phyloP scores from a whole-genome alignment of 2,113 vertebrate genomes.

The Saguinus midas region DNA sequence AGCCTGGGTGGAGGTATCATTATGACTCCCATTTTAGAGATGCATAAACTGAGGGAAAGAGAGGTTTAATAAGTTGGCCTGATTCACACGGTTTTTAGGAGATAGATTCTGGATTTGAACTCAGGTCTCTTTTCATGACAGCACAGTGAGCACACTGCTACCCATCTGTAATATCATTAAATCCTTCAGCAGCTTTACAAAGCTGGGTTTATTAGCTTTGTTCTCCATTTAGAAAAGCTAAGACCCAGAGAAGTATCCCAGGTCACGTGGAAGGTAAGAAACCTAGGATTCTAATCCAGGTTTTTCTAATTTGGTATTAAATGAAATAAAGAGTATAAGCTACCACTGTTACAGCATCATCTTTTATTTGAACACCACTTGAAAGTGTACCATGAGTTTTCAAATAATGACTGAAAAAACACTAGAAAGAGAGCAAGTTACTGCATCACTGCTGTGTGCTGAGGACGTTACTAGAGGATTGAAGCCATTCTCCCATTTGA shows the following conservation, averaged over 20 bases:
- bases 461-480: not conserved
- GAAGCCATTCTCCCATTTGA: not conserved
- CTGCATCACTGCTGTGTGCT: not conserved
- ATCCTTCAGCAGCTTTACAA: not conserved
- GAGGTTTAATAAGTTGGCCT: not conserved
- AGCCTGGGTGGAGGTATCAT: not conserved
- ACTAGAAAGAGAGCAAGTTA: not conserved
- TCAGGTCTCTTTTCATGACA: not conserved
- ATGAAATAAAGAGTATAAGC: too few relatives aligned
- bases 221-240: not conserved
- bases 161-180: not conserved
- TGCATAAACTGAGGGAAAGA: not conserved
- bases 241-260: not conserved
- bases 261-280: not conserved
- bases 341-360: not conserved
- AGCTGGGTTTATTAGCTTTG: not conserved
- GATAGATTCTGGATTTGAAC: not conserved
- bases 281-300: not conserved
- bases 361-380: not conserved
- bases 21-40: not conserved
- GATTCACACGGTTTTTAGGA: not conserved
- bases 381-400: not conserved
- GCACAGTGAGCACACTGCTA: not conserved
- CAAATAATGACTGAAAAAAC: not conserved
- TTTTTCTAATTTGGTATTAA: not conserved